Conservation (phyloP, 2,888 invertebrate species). For the Tachystola acroxantha region DNA sequence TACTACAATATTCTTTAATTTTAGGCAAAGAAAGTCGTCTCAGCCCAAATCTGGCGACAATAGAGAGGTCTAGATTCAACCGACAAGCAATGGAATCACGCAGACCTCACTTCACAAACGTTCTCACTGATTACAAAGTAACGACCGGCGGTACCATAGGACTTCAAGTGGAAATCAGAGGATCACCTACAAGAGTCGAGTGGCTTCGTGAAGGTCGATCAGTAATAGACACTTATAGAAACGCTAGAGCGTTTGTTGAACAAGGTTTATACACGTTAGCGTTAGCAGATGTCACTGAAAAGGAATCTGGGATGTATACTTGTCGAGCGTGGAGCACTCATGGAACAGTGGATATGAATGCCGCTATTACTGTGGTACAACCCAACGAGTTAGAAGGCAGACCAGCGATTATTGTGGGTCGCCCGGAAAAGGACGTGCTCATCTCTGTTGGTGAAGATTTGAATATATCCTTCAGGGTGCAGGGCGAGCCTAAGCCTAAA, state of each 20-base stretch:
- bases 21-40: constrained; percentile 48
- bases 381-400: constrained; percentile 81
- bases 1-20: too few species aligned
- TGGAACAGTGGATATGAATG: constrained; percentile 85
- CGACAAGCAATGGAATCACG: constrained; percentile 67
- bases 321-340: constrained; percentile 86
- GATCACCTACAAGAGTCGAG: constrained; percentile 84
- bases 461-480: constrained; percentile 88
- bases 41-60: constrained; percentile 47
- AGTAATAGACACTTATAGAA: constrained; percentile 76
- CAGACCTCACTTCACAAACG: constrained; percentile 83
- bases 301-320: constrained; percentile 86
- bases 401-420: constrained; percentile 87
- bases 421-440: constrained; percentile 87
- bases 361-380: constrained; percentile 83
- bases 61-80: constrained; percentile 48
- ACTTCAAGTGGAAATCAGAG: constrained; percentile 88
- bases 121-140: constrained; percentile 84
- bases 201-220: constrained; percentile 84
- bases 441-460: constrained; percentile 89
- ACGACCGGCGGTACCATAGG: constrained; percentile 88
- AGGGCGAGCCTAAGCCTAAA: constrained; percentile 91
- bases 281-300: constrained; percentile 83
- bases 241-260: constrained; percentile 82
- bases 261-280: constrained; percentile 86